A percentile compares a stretch with the other conserved stretches of the same genome.
Evolutionary conservation across 2,888 invertebrate genomes (phyloP).

Genomic region (Bembecia ichneumoniformis): DNA sequence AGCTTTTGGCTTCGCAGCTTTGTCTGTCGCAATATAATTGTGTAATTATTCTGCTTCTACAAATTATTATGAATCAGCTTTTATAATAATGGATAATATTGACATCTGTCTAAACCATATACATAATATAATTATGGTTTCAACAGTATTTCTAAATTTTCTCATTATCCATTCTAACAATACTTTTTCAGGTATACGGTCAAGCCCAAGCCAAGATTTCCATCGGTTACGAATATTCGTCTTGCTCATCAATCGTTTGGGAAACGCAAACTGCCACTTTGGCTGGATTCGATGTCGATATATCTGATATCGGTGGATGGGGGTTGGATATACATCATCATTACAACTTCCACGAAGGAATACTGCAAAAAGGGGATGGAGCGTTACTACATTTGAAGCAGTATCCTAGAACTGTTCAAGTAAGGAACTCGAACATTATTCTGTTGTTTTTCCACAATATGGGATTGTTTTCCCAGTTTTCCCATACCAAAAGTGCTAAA

Average conservation of each 20-base stretch:
- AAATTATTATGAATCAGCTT: no score
- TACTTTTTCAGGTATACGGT: constrained; percentile 76
- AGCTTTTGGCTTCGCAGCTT: no score
- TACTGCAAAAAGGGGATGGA: constrained; percentile 97
- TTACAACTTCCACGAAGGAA: constrained; percentile 98
- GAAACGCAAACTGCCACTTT: constrained; percentile 94
- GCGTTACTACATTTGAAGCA: constrained; percentile 94
- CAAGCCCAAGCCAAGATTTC: constrained; percentile 90
- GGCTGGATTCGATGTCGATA: constrained; percentile 96
- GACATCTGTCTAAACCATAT: neutral
- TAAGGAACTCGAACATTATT: constrained; percentile 15
- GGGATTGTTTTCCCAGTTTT: no score
- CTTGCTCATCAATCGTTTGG: constrained; percentile 92
- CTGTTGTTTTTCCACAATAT: neutral
- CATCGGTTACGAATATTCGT: constrained; percentile 94
- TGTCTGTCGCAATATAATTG: no score
- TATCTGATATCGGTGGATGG: constrained; percentile 98
- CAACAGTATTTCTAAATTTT: neutral
- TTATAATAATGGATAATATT: no score
- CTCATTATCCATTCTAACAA: constrained; percentile 16
- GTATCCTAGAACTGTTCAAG: constrained; percentile 89
- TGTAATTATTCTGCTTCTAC: no score
- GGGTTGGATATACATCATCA: constrained; percentile 98
- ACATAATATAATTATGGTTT: neutral
- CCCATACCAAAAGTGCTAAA: neutral